A percentile compares a stretch with the other conserved stretches of the same genome.
Evolutionary conservation across 2,113 vertebrate species (phyloP).

Genomic region (Corythornis vintsioides): DNA sequence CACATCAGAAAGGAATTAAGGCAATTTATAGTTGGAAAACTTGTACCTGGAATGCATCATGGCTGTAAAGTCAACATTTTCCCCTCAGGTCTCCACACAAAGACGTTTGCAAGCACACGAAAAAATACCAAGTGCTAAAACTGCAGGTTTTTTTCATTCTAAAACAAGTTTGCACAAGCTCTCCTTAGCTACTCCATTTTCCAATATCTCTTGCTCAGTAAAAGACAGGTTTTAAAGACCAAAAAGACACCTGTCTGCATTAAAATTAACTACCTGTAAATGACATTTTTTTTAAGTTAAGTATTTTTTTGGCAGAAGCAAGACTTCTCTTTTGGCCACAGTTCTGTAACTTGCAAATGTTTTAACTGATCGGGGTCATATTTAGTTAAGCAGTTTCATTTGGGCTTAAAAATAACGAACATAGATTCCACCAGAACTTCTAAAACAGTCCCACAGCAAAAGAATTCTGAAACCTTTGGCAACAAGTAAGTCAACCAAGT

Average conservation of each 20-base stretch:
- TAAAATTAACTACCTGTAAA: slow-evolving; percentile 44
- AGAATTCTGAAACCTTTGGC: background rate
- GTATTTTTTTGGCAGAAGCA: background rate
- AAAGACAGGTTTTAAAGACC: slow-evolving; percentile 15
- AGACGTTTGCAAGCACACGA: background rate
- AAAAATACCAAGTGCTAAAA: background rate
- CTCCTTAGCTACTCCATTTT: background rate
- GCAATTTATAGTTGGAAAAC: background rate
- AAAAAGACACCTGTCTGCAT: slow-evolving; percentile 15
- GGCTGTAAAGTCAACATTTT: background rate
- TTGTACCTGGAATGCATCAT: background rate
- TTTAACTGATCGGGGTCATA: background rate
- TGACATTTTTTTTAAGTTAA: background rate
- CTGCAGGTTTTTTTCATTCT: background rate
- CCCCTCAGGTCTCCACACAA: background rate
- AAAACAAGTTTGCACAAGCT: slow-evolving; percentile 16
- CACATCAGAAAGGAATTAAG: background rate
- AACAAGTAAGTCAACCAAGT: background rate
- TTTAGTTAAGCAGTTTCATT: slow-evolving; percentile 22
- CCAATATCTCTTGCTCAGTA: slow-evolving; percentile 12
- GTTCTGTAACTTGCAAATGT: background rate
- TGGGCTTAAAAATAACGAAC: background rate
- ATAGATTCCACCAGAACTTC: background rate
- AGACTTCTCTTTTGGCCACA: background rate
- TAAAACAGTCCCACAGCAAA: background rate